phyloP scores from a whole-genome alignment of 2,113 vertebrate genomes.

The Tragulus kanchil region DNA sequence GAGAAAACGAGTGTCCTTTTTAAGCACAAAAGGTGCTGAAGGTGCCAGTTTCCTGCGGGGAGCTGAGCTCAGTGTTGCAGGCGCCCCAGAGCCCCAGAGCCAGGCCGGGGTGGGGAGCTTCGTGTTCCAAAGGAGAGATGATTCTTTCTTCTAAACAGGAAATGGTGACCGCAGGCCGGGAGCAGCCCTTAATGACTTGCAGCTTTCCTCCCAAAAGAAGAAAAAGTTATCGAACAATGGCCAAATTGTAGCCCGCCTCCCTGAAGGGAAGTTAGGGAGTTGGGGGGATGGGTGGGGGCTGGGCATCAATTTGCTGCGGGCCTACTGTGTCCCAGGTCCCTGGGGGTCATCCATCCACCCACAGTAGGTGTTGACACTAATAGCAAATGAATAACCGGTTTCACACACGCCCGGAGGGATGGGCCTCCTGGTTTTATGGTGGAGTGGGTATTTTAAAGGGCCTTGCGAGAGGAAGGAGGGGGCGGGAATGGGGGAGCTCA shows the following conservation, averaged over 20 bases:
- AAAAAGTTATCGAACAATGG: constrained; percentile 81
- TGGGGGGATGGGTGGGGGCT: constrained; percentile 12
- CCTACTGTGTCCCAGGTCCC: constrained; percentile 59
- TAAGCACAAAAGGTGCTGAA: constrained; percentile 79
- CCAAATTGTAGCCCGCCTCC: constrained; percentile 83
- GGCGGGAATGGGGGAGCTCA: not conserved
- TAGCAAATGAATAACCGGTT: not conserved
- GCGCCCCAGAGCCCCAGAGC: constrained; percentile 47
- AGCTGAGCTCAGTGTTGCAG: constrained; percentile 27
- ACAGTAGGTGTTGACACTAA: not conserved
- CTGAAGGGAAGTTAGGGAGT: constrained; percentile 79
- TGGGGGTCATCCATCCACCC: not conserved
- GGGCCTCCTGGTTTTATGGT: not conserved
- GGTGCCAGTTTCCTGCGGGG: constrained; percentile 79
- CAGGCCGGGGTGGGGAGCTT: constrained; percentile 84
- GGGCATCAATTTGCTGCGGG: constrained; percentile 47
- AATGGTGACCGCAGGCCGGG: constrained; percentile 83
- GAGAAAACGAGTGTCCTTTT: constrained; percentile 77
- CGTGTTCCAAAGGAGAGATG: constrained; percentile 82
- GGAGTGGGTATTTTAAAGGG: not conserved
- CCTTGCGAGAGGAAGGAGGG: not conserved
- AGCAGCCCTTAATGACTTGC: constrained; percentile 88
- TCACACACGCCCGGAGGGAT: not conserved
- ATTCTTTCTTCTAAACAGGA: constrained; percentile 89
- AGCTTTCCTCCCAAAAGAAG: constrained; percentile 88